Conservation (phyloP, 2,797 vertebrate genomes). For the Margarornis squamiger region DNA sequence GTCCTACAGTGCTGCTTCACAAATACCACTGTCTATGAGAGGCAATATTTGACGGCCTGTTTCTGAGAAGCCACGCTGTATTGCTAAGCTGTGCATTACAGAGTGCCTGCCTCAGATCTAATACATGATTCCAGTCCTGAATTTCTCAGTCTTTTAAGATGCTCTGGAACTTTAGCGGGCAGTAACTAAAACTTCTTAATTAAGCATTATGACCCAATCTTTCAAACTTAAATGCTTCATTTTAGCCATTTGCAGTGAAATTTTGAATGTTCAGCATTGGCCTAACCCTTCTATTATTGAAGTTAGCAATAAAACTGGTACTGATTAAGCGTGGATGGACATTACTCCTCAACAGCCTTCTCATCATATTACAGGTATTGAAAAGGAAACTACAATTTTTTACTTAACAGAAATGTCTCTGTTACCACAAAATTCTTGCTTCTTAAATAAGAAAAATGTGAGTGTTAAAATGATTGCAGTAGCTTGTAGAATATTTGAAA, state of each 20-base stretch:
- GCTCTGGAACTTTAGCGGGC: not conserved
- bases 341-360: not conserved
- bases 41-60: not conserved
- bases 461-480: not conserved
- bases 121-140: not conserved
- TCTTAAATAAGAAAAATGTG: not conserved
- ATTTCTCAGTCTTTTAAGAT: not conserved
- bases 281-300: not conserved
- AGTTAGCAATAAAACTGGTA: not conserved
- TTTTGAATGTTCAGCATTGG: not conserved
- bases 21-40: not conserved
- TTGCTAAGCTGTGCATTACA: not conserved
- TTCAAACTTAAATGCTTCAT: not conserved
- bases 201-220: not conserved
- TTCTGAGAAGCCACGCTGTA: not conserved
- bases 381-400: not conserved
- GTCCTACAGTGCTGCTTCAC: not conserved
- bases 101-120: not conserved
- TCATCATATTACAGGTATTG: not conserved
- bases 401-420: not conserved
- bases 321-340: not conserved
- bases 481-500: not conserved
- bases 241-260: not conserved
- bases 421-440: not conserved
- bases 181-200: not conserved